Conservation (phyloP, 2,888 invertebrate genomes). For the Microctonus aethiopoides region DNA sequence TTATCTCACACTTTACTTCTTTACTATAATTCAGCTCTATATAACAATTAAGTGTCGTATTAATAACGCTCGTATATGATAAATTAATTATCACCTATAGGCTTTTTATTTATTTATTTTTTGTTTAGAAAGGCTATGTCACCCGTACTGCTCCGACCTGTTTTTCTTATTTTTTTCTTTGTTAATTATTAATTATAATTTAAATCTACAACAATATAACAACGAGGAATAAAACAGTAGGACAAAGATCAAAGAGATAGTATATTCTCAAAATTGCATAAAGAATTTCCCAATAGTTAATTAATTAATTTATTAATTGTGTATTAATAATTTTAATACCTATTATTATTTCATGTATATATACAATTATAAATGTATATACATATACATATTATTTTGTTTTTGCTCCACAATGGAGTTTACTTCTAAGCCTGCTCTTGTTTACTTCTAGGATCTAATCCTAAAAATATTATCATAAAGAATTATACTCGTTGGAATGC, state of each 20-base stretch:
- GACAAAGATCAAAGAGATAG: not conserved
- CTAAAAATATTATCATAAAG: constrained; percentile 8
- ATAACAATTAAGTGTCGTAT: constrained; percentile 41
- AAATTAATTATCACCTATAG: constrained; percentile 55
- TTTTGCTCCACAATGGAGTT: constrained; percentile 26
- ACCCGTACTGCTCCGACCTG: constrained; percentile 66
- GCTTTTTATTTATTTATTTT: constrained; percentile 22
- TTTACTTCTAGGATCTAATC: constrained; percentile 25
- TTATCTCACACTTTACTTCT: constrained; percentile 20
- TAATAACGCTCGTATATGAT: constrained; percentile 50
- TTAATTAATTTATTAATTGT: not conserved
- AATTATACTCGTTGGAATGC: not conserved
- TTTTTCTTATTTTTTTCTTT: constrained; percentile 37
- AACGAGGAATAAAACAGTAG: constrained; percentile 30
- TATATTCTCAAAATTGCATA: not conserved
- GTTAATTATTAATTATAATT: constrained; percentile 13
- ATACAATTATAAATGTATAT: constrained; percentile 6
- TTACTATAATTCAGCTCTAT: constrained; percentile 32
- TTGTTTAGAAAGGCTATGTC: constrained; percentile 52
- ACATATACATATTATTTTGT: constrained; percentile 15
- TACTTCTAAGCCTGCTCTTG: constrained; percentile 33
- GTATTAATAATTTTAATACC: constrained; percentile 19
- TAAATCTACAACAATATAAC: constrained; percentile 43
- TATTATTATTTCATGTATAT: constrained; percentile 15
- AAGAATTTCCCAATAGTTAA: not conserved